Evolutionary conservation across 2,888 invertebrate genomes (phyloP).

Genomic region (Diarsia brunnea): DNA sequence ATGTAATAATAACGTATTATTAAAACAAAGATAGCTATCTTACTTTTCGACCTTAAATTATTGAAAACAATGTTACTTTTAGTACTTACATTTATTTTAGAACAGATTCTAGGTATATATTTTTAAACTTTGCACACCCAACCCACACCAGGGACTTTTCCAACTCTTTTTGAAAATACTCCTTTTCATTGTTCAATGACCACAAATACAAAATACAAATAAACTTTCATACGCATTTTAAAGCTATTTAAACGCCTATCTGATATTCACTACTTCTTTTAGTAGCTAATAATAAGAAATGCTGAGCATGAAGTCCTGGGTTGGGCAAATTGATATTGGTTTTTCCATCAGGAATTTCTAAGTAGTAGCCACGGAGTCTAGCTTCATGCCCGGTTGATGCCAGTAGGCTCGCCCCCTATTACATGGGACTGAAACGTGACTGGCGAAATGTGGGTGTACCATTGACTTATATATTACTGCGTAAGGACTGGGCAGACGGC

Average conservation of each 20-base stretch:
- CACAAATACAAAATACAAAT: not conserved
- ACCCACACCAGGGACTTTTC: not conserved
- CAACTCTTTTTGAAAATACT: too few relatives aligned
- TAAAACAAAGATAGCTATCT: constrained; percentile 26
- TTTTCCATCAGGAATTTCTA: too few relatives aligned
- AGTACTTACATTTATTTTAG: not conserved
- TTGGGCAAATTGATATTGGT: too few relatives aligned
- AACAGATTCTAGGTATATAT: not conserved
- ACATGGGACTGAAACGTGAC: too few relatives aligned
- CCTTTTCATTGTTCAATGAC: not conserved
- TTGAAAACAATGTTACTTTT: constrained; percentile 43
- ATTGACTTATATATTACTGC: too few relatives aligned
- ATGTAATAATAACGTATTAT: constrained; percentile 30
- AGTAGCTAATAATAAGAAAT: too few relatives aligned
- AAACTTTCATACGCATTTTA: not conserved
- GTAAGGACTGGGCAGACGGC: too few relatives aligned
- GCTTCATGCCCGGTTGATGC: too few relatives aligned
- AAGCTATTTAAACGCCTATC: not conserved
- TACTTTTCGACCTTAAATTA: constrained; percentile 34
- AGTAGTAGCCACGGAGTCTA: too few relatives aligned
- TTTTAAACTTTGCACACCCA: not conserved
- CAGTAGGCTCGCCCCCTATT: too few relatives aligned
- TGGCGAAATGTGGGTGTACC: too few relatives aligned
- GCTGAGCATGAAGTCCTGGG: too few relatives aligned
- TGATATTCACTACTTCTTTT: not conserved